Base-by-base conservation (phyloP, 2,113 vertebrate genomes). In the Podarcis raffonei region DNA sequence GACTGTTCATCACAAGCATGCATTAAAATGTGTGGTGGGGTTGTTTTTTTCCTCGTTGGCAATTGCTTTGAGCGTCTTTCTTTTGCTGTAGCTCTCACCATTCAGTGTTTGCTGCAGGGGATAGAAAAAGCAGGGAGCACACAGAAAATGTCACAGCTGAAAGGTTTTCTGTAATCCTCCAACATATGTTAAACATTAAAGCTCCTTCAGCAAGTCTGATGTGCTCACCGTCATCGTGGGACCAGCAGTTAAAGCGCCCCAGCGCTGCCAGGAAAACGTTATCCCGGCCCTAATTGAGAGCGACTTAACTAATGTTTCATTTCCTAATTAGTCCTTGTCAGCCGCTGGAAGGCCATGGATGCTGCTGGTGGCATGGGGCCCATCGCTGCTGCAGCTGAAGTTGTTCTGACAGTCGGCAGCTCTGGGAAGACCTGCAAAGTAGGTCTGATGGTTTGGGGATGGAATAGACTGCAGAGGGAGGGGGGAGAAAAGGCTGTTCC, bases 241-340 rank as follows among this genome's bases (percentile, higher is more conserved):
- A 95, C 91, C 87, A 95, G 94, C 90, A 93, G 94, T 97, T 95
- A 96, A 91, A 96, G 92, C 20, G 65, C 92, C 92, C 91, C 86
- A 89, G 92, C 59, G 84, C 94, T 97, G 95, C 94, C 92, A 94
- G 94, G 92, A 95, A 95, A 95, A 94, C 92, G 94, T 96, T 96
- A 95, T 95, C 93, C 92, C 95, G 90, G 93, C 89, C 94, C 91
- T 96, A 96, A 97, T 94, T 97, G 96, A 96, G 95, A 96, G 87
- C 88, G 95, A 94, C 93, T 95, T 96, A 96, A 95, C 94, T 92
- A 96, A 88, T 96, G 93, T 96, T 97, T 96, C 94, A 97, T 96
- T 96, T 97, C 95, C 92, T 95, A 94, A 96, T 97, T 97, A 96
- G 94, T 95, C 93, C 94, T 95, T 96, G 91, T 96, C 96, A 95